phyloP scores from a whole-genome alignment of 2,113 vertebrate species.

The Turnix velox region DNA sequence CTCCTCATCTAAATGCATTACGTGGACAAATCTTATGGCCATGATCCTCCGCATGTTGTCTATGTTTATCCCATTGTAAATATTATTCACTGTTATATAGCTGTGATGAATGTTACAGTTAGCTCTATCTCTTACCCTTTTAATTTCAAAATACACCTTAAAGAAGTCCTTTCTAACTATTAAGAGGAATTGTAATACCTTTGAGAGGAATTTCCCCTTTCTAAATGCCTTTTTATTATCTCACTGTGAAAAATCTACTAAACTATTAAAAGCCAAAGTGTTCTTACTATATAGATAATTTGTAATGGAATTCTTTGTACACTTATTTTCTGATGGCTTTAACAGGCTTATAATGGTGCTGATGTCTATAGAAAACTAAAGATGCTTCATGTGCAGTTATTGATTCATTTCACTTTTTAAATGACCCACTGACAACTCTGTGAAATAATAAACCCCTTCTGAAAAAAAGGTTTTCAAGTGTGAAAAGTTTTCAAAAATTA shows the following conservation, averaged over 20 bases:
- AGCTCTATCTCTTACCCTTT: neutral
- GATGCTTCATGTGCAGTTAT: neutral
- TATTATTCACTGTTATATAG: neutral
- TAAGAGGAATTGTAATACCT: neutral
- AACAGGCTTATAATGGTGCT: neutral
- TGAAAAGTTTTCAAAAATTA: neutral
- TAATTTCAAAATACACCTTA: neutral
- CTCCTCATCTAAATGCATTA: neutral
- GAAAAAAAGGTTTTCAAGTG: neutral
- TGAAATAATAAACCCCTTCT: neutral
- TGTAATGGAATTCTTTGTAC: neutral
- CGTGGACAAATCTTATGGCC: neutral
- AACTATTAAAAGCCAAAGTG: neutral
- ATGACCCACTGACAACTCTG: neutral
- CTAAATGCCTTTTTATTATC: neutral
- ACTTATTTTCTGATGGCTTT: neutral
- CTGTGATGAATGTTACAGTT: neutral
- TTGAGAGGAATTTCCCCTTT: neutral
- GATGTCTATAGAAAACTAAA: neutral
- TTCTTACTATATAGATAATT: neutral
- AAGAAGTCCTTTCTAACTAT: neutral
- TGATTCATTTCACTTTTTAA: neutral
- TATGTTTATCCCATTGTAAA: neutral
- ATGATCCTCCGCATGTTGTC: neutral
- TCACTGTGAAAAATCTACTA: neutral